These are phyloP conservation scores for Hemitrygon akajei DNA, from an alignment of 2,797 vertebrate genomes.

Conservation along the genomic window DNA sequence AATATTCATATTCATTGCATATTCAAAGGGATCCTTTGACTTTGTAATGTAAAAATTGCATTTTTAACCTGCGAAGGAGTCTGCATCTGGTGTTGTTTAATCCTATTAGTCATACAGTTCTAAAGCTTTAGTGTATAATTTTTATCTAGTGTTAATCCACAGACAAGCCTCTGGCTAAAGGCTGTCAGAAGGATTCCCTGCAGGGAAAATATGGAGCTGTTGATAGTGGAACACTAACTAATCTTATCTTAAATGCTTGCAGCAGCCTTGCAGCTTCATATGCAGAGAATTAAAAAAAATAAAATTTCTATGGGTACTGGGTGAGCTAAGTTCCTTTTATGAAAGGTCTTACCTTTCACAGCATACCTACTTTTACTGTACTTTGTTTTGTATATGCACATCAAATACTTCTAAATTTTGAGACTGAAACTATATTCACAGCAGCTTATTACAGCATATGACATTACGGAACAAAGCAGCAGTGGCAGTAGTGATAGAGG, in stretches of 20 bases:
- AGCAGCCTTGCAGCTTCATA: slow-evolving; percentile 72
- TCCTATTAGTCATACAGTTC: slow-evolving; percentile 81
- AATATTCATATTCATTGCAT: slow-evolving; percentile 85
- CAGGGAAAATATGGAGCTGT: slow-evolving; percentile 75
- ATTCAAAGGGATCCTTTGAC: slow-evolving; percentile 81
- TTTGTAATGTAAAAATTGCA: slow-evolving; percentile 84
- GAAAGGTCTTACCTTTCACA: background rate
- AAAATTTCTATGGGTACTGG: slow-evolving; percentile 66
- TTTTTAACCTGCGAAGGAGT: slow-evolving; percentile 79
- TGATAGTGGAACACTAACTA: slow-evolving; percentile 73
- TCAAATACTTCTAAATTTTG: background rate
- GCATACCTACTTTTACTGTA: slow-evolving; percentile 36
- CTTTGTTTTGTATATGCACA: background rate
- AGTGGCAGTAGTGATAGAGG: background rate
- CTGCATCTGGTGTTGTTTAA: slow-evolving; percentile 81
- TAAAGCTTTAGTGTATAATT: slow-evolving; percentile 82
- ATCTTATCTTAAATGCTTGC: slow-evolving; percentile 80
- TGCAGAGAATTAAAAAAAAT: slow-evolving; percentile 70
- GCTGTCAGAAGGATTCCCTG: slow-evolving; percentile 77
- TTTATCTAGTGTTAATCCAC: slow-evolving; percentile 79
- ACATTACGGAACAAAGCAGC: background rate
- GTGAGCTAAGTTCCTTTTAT: slow-evolving; percentile 43
- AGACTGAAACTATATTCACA: background rate
- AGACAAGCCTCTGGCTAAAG: slow-evolving; percentile 73
- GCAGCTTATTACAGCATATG: background rate